phyloP scores from a whole-genome alignment of 2,797 vertebrate genomes.

The Acanthurus leucopareius region DNA sequence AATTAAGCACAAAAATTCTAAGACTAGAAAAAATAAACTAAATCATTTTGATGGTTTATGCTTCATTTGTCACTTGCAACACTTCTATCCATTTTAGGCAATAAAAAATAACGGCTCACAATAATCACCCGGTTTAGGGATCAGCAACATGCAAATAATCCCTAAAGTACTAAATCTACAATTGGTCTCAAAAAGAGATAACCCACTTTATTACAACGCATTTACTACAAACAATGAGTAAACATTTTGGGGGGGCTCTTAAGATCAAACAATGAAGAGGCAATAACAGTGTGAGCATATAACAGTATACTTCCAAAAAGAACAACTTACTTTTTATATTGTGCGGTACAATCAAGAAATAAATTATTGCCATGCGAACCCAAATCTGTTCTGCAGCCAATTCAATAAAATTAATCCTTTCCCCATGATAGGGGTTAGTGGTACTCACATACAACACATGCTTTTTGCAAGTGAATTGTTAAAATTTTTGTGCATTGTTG shows the following conservation, averaged over 20 bases:
- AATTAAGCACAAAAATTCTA: too few relatives aligned
- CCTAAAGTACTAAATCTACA: background rate
- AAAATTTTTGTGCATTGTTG: background rate
- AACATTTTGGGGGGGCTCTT: background rate
- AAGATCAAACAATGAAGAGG: background rate
- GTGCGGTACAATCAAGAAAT: background rate
- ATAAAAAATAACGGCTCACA: background rate
- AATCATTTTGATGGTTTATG: background rate
- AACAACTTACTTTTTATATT: background rate
- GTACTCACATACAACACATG: background rate
- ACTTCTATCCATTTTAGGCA: background rate
- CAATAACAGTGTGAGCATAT: background rate
- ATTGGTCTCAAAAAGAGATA: background rate
- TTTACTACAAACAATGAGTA: background rate
- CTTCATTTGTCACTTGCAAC: background rate
- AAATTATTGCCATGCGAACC: background rate
- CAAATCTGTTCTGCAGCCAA: background rate
- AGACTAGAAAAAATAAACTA: slow-evolving; percentile 19
- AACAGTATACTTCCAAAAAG: background rate
- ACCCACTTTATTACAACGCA: background rate
- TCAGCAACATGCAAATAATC: background rate
- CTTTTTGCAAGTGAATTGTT: background rate
- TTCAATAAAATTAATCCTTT: background rate
- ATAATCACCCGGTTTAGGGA: background rate
- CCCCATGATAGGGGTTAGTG: too few relatives aligned